phyloP scores from a whole-genome alignment of 2,113 vertebrate species.

The Labeo catla region DNA sequence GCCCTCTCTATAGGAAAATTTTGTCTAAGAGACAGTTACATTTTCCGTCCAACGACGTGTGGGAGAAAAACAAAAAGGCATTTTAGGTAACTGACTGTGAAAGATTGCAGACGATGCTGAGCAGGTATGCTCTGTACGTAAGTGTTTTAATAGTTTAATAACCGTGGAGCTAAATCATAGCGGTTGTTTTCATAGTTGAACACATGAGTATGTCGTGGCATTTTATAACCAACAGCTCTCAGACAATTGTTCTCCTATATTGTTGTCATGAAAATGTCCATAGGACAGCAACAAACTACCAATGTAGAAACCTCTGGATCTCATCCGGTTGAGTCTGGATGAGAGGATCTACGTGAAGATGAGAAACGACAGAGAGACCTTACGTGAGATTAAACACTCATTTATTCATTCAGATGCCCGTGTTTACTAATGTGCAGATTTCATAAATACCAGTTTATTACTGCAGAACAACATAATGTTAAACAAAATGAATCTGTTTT shows the following conservation, averaged over 20 bases:
- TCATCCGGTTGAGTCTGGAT: slow-evolving; percentile 95
- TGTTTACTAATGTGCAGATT: neutral
- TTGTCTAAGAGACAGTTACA: neutral
- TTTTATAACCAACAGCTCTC: neutral
- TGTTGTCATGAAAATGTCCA: no score
- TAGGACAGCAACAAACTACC: slow-evolving; percentile 85
- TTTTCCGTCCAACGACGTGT: neutral
- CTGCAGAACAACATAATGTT: neutral
- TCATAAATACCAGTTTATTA: neutral
- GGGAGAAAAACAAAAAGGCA: slow-evolving; percentile 5
- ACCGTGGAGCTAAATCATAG: neutral
- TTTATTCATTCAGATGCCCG: neutral
- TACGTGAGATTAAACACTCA: slow-evolving; percentile 79
- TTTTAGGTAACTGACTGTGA: slow-evolving; percentile 71
- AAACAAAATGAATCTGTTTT: neutral
- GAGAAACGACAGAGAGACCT: slow-evolving; percentile 95
- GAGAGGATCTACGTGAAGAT: slow-evolving; percentile 98
- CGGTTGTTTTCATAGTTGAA: no score
- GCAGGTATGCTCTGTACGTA: slow-evolving; percentile 77
- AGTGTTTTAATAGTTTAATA: neutral
- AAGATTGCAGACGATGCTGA: slow-evolving; percentile 96
- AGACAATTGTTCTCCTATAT: neutral
- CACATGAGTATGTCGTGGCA: neutral
- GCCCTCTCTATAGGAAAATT: neutral
- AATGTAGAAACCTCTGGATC: slow-evolving; percentile 96